Evolutionary conservation across 1,140 invertebrate species (phyloP).

Genomic region (Patella vulgata): DNA sequence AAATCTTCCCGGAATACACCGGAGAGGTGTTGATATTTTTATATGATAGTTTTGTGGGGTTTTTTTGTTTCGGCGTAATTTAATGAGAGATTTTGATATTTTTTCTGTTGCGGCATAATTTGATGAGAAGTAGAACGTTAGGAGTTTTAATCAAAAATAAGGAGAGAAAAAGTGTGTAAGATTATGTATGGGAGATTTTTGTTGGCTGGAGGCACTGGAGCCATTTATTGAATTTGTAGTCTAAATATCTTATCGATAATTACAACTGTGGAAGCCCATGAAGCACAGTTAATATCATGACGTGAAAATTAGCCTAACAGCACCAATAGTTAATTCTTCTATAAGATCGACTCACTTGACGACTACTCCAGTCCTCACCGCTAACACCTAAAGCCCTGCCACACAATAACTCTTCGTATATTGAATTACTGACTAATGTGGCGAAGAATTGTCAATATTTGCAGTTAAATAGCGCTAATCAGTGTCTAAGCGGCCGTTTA

Average conservation of each 20-base stretch:
- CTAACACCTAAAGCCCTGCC: conserved; percentile 3
- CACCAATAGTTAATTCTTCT: conserved; percentile 17
- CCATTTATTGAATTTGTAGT: too few relatives aligned
- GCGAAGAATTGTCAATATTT: conserved; percentile 46
- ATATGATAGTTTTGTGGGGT: too few relatives aligned
- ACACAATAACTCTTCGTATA: conserved; percentile 19
- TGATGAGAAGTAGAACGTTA: too few relatives aligned
- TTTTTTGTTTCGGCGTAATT: too few relatives aligned
- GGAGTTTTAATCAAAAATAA: too few relatives aligned
- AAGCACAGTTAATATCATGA: conserved; percentile 38
- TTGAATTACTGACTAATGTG: conserved; percentile 40
- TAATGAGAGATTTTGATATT: too few relatives aligned
- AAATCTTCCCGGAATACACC: too few relatives aligned
- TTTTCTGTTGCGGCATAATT: too few relatives aligned
- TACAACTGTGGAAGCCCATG: conserved; percentile 22
- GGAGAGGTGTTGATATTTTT: too few relatives aligned
- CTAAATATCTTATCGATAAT: conserved; percentile 13
- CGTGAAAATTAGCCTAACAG: conserved; percentile 23
- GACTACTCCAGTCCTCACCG: neutral
- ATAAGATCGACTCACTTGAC: neutral
- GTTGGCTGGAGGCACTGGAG: neutral
- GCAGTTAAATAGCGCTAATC: conserved; percentile 43
- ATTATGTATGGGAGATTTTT: too few relatives aligned
- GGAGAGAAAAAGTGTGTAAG: too few relatives aligned
- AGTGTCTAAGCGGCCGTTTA: conserved; percentile 34